phyloP scores from a whole-genome alignment of 2,888 invertebrate species.

The Endotricha flammealis region DNA sequence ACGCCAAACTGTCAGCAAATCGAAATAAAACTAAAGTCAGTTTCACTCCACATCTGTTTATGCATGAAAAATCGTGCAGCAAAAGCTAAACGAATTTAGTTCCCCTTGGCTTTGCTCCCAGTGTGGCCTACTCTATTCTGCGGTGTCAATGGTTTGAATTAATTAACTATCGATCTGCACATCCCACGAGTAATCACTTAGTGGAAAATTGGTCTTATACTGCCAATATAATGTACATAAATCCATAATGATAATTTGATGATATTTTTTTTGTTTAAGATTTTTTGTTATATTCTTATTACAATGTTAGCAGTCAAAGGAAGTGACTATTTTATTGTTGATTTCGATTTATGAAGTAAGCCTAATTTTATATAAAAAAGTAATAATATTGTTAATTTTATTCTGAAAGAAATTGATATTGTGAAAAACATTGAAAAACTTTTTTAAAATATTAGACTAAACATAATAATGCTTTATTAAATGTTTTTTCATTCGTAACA shows the following conservation, averaged over 20 bases:
- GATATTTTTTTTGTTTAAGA: conserved; percentile 35
- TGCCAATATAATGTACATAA: conserved; percentile 27
- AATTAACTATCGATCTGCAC: no score
- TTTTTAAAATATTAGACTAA: conserved; percentile 17
- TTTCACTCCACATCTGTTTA: no score
- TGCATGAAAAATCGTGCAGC: no score
- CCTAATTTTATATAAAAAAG: conserved; percentile 24
- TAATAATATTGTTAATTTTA: conserved; percentile 32
- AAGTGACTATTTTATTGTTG: conserved; percentile 53
- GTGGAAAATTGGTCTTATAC: no score
- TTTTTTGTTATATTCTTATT: conserved; percentile 43
- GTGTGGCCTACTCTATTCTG: no score
- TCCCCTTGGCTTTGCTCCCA: no score
- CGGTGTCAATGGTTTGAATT: no score
- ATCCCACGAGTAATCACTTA: no score
- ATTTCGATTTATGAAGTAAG: conserved; percentile 24
- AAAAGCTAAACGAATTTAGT: no score
- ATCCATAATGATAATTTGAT: conserved; percentile 26
- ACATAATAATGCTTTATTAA: conserved; percentile 45
- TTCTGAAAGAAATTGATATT: conserved; percentile 21
- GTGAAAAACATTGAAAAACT: conserved; percentile 24
- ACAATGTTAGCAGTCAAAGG: conserved; percentile 53
- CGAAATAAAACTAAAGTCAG: no score
- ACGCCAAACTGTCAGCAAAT: no score
- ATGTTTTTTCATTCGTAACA: conserved; percentile 29